A percentile compares a stretch with the other conserved stretches of the same genome.
These are phyloP conservation scores for Cactoblastis cactorum DNA, from an alignment of 2,888 invertebrate genomes.

Conservation along the genomic window DNA sequence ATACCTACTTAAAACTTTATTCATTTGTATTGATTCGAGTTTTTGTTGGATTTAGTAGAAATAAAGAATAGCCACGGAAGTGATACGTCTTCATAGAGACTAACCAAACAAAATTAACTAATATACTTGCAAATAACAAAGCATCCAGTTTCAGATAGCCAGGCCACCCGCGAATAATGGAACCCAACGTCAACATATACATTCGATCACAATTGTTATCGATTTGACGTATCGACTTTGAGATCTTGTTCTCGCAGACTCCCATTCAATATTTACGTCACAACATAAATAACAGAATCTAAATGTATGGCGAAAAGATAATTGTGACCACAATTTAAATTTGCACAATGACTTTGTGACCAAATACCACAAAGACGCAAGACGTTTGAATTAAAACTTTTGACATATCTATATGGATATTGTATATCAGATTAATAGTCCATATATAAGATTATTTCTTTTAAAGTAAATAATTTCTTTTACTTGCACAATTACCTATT, in stretches of 20 bases:
- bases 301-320: slow-evolving; percentile 2
- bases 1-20: no score
- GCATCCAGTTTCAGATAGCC: slow-evolving; percentile 15
- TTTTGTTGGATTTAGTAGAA: no score
- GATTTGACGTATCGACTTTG: slow-evolving; percentile 49
- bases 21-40: no score
- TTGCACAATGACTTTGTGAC: slow-evolving; percentile 9
- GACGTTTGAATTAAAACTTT: slow-evolving; percentile 17
- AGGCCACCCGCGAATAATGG: slow-evolving; percentile 67
- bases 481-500: background rate
- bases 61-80: background rate
- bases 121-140: slow-evolving; percentile 55
- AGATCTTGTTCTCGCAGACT: slow-evolving; percentile 43
- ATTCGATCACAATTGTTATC: slow-evolving; percentile 44
- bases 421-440: background rate
- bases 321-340: slow-evolving; percentile 10
- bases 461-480: background rate
- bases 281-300: slow-evolving; percentile 21
- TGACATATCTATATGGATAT: background rate
- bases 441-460: background rate
- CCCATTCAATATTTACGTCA: slow-evolving; percentile 33
- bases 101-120: slow-evolving; percentile 48
- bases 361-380: slow-evolving; percentile 10
- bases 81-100: slow-evolving; percentile 6
- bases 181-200: slow-evolving; percentile 25